Conservation (phyloP, 1,140 invertebrate genomes). For the Homarus americanus region DNA sequence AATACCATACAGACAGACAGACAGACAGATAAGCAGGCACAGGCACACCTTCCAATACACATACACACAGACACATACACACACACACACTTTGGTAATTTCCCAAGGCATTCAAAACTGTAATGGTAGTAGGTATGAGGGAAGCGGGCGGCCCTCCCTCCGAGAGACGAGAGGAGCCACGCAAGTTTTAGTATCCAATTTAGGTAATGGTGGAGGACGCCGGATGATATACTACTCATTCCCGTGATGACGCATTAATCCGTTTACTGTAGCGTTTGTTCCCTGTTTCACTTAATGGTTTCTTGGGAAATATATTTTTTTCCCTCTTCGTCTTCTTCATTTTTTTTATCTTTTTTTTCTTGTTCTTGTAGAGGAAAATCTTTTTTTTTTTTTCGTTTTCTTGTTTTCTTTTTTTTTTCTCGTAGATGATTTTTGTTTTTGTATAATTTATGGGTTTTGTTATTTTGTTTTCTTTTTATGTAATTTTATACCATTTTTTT, state of each 20-base stretch:
- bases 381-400: neutral
- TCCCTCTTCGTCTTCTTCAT: neutral
- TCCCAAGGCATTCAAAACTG: constrained; percentile 39
- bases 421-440: neutral
- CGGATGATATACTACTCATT: constrained; percentile 63
- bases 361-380: neutral
- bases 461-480: neutral
- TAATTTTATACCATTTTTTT: no score
- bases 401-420: neutral
- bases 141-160: neutral
- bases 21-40: constrained; percentile 5
- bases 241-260: constrained; percentile 66
- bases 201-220: constrained; percentile 64
- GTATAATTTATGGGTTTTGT: no score
- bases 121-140: constrained; percentile 24
- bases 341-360: neutral
- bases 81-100: constrained; percentile 21
- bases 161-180: constrained; percentile 12
- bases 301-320: constrained; percentile 34
- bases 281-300: constrained; percentile 66
- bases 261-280: constrained; percentile 60
- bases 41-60: neutral
- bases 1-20: no score
- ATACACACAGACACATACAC: constrained; percentile 19
- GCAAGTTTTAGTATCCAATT: constrained; percentile 61